Evolutionary conservation across 2,113 vertebrate genomes (phyloP).

Genomic region (Anser brachyrhynchus): DNA sequence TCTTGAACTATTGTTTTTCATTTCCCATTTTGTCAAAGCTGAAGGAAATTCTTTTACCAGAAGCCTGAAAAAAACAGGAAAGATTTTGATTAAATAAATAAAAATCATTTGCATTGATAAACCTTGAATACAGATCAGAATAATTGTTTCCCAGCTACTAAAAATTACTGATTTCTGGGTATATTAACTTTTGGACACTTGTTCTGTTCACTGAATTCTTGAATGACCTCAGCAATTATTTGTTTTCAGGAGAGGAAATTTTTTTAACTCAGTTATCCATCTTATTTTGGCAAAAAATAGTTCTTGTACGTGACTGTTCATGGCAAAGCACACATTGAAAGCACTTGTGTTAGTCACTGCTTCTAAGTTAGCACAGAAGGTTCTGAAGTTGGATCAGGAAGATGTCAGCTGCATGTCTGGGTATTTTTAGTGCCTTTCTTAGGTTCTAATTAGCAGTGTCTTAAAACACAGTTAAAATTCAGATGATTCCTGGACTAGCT

Average conservation of each 20-base stretch:
- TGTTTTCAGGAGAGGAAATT: background rate
- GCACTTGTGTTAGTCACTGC: constrained; percentile 32
- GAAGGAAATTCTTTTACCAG: background rate
- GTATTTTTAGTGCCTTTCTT: constrained; percentile 42
- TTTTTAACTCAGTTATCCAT: background rate
- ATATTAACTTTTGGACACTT: background rate
- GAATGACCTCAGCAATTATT: background rate
- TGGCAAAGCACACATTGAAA: background rate
- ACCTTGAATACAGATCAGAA: background rate
- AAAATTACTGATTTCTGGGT: background rate
- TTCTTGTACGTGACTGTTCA: background rate
- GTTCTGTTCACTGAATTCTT: background rate
- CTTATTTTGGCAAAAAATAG: background rate
- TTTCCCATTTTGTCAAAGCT: background rate
- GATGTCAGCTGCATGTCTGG: constrained; percentile 9
- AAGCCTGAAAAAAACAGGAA: background rate
- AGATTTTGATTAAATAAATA: background rate
- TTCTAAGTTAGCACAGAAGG: constrained; percentile 32
- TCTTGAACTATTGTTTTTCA: background rate
- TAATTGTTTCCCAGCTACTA: background rate
- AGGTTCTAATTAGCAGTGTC: background rate
- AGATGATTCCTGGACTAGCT: background rate
- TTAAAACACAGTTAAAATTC: constrained; percentile 19
- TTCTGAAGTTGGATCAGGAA: constrained; percentile 1
- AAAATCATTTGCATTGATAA: background rate